phyloP scores from a whole-genome alignment of 2,113 vertebrate species.

The Barbus barbus region DNA sequence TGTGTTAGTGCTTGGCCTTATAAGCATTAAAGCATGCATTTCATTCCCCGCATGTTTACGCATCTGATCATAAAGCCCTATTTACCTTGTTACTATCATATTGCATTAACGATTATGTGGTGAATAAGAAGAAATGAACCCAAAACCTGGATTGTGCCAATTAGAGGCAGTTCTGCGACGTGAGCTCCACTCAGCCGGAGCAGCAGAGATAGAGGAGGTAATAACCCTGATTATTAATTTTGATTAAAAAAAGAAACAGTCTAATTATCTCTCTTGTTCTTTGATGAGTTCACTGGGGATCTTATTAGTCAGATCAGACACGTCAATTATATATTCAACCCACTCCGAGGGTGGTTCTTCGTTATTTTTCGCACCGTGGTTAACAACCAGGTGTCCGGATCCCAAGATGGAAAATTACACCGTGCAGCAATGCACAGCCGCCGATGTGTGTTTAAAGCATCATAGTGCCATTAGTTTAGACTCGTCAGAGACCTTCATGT shows the following conservation, averaged over 20 bases:
- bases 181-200: constrained; percentile 19
- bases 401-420: constrained; percentile 27
- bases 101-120: not conserved
- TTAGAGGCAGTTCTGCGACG: constrained; percentile 22
- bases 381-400: constrained; percentile 52
- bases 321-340: constrained; percentile 66
- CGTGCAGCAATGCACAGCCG: not conserved
- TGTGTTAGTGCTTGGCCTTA: not conserved
- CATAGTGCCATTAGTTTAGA: constrained; percentile 46
- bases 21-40: not conserved
- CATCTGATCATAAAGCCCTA: not conserved
- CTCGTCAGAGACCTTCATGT: constrained; percentile 11
- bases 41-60: not conserved
- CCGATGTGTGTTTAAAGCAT: constrained; percentile 41
- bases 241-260: constrained; percentile 62
- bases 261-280: constrained; percentile 71
- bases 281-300: constrained; percentile 74
- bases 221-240: constrained; percentile 64
- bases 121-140: constrained; percentile 1
- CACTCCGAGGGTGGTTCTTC: constrained; percentile 46
- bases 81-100: constrained; percentile 2
- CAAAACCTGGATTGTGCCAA: constrained; percentile 36
- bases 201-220: constrained; percentile 20
- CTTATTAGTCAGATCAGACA: constrained; percentile 72
- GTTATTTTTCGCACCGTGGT: constrained; percentile 42